These are phyloP conservation scores for Seira sanloemensis DNA, from an alignment of 2,888 invertebrate species.

Conservation along the genomic window DNA sequence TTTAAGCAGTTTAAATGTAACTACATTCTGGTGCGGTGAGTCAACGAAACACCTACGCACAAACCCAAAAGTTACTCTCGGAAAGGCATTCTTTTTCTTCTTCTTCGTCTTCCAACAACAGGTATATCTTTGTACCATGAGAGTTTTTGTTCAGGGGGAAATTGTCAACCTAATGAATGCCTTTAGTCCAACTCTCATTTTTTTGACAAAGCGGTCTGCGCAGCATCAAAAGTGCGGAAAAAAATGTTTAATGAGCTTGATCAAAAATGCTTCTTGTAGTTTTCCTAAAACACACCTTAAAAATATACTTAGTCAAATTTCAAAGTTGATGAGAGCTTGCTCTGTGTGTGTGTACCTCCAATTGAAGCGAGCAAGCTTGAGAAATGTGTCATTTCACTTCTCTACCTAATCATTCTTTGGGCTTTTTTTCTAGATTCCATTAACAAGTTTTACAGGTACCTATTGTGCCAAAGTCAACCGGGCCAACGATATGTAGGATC, in stretches of 20 bases:
- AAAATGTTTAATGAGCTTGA: background rate
- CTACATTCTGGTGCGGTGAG: too few species aligned
- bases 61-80: too few species aligned
- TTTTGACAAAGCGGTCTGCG: background rate
- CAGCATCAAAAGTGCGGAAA: too few species aligned
- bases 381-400: background rate
- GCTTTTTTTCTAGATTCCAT: background rate
- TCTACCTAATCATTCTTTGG: background rate
- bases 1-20: too few species aligned
- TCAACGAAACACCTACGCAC: too few species aligned
- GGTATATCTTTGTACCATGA: too few species aligned
- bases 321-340: background rate
- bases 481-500: too few species aligned
- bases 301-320: background rate
- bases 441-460: background rate
- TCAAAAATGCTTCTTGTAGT: background rate
- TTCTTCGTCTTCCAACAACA: too few species aligned
- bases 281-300: background rate
- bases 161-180: too few species aligned
- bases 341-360: too few species aligned
- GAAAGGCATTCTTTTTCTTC: too few species aligned
- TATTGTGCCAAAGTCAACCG: background rate
- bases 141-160: too few species aligned
- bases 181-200: background rate
- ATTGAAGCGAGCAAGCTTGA: conserved; percentile 4